Conservation (phyloP, 2,888 invertebrate genomes). For the Nephrocerus scutellatus region DNA sequence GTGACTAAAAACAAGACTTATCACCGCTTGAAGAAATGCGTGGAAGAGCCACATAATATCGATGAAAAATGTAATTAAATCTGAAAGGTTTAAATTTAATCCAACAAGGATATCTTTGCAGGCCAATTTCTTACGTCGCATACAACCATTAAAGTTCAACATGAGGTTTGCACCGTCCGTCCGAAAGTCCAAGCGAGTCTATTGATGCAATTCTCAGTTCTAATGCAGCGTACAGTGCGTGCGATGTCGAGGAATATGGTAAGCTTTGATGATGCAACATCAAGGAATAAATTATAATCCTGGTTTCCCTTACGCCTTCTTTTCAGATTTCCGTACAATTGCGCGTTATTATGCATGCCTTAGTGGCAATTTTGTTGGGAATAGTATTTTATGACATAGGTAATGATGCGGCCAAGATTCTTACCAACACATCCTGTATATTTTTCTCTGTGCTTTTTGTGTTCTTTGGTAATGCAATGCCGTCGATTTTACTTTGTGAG, state of each 20-base stretch:
- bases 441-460: constrained; percentile 88
- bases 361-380: constrained; percentile 75
- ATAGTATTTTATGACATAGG: constrained; percentile 77
- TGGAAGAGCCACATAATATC: background rate
- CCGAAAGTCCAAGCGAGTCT: constrained; percentile 37
- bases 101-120: too few relatives aligned
- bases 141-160: too few relatives aligned
- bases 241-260: constrained; percentile 46
- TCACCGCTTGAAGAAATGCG: background rate
- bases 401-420: constrained; percentile 68
- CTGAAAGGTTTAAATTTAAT: too few relatives aligned
- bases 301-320: background rate
- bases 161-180: too few relatives aligned
- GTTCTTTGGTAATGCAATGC: constrained; percentile 87
- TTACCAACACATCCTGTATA: constrained; percentile 79
- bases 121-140: too few relatives aligned
- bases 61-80: too few relatives aligned
- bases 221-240: constrained; percentile 49
- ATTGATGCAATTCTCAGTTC: constrained; percentile 47
- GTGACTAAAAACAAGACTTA: constrained; percentile 26
- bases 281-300: background rate
- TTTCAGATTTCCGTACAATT: constrained; percentile 48
- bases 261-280: constrained; percentile 24
- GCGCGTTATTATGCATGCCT: constrained; percentile 68
- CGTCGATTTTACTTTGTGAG: constrained; percentile 83